phyloP scores from a whole-genome alignment of 2,797 vertebrate genomes.

The Acrossocheilus fasciatus region DNA sequence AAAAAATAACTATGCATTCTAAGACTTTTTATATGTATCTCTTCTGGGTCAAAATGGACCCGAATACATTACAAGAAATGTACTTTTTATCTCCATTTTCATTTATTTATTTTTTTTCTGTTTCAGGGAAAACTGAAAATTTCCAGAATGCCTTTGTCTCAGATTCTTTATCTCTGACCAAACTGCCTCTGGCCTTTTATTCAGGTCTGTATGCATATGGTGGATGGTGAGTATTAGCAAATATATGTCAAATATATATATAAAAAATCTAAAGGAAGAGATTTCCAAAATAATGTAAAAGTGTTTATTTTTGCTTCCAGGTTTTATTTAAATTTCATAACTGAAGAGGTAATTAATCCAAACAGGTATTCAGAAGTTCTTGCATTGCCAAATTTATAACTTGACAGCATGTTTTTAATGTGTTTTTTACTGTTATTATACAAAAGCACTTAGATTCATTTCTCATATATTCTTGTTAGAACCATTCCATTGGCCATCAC shows the following conservation, averaged over 20 bases:
- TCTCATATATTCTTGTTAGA: constrained; percentile 70
- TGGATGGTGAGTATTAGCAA: constrained; percentile 83
- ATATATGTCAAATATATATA: neutral
- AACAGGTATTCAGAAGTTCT: constrained; percentile 80
- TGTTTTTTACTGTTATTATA: neutral
- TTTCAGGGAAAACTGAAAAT: constrained; percentile 83
- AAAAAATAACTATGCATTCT: no score
- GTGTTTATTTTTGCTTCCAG: constrained; percentile 66
- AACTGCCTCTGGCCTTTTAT: constrained; percentile 89
- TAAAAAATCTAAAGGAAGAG: neutral
- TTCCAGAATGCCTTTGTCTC: constrained; percentile 85
- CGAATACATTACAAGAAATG: no score
- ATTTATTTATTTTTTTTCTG: neutral
- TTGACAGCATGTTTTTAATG: neutral
- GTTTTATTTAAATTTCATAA: constrained; percentile 90
- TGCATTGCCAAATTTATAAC: neutral
- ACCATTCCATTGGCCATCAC: constrained; percentile 91
- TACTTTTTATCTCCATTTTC: neutral
- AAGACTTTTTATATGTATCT: no score
- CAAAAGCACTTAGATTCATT: constrained; percentile 30
- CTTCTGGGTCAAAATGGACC: neutral
- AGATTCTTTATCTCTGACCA: constrained; percentile 76
- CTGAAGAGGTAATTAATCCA: constrained; percentile 88
- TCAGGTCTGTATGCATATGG: constrained; percentile 89
- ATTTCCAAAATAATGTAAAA: neutral